Evolutionary conservation across 2,797 vertebrate genomes (phyloP), one percentile per base, ranked within the genome.

Genomic region (Rhinogobio ventralis): DNA sequence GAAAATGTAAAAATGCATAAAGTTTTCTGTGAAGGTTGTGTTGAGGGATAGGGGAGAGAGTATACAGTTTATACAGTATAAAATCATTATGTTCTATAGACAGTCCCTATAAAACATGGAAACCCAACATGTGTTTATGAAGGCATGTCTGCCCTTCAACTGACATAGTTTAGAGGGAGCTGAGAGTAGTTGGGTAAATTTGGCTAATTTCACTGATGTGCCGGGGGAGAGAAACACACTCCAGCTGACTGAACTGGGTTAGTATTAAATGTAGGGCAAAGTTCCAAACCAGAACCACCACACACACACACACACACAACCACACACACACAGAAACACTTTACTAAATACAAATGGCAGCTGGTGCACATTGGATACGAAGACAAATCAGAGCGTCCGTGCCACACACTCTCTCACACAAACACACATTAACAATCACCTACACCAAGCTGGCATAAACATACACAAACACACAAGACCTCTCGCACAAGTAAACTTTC

Each of bases 191-290:
- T 73, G 87, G 83, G 87, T 87, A 89, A 86, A 89, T 90, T 85
- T 89, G 88, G 80, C 79, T 87, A 85, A 87, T 87, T 87, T 66
- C 79, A 51, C 81, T 86, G 85, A 85, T 85, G 86, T 83, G 87
- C 79, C 86, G 82, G 82, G 87, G 84, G 89, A 87, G 81, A 87
- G 62, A 79, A 79, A 88, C 71, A 88, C 71, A 84, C 86, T 88
- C 83, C 85, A 86, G 78, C 83, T 90, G 87, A 90, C 86, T 90
- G 88, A 89, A 89, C 84, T 87, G 74, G 90, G 88, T 89, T 87
- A 90, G 55, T 73, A 81, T 79, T 73, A 88, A 90, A 89, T 89
- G 79, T 90, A 89, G 90, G 87, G 78, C 90, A 88, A 86, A 87
- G 45, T 84, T 86, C 87, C 83, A 88, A 86, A 87, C 80, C 86